Base-by-base conservation (phyloP, 2,797 vertebrate species). In the Enteromius anoplus region DNA sequence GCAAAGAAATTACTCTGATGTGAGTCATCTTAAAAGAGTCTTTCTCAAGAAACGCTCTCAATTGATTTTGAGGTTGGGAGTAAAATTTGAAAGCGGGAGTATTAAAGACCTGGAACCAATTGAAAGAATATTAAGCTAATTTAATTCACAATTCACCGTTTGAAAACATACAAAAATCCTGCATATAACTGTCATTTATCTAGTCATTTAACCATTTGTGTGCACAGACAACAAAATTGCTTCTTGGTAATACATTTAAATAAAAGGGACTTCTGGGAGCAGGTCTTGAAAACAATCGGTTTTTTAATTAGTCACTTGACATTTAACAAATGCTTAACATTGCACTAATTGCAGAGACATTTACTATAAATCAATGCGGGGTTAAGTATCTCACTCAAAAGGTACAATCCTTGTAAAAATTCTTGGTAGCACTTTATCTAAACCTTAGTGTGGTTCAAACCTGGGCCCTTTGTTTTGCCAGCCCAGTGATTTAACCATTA, bases 51-150 rank as follows among this genome's bases (percentile, higher is more conserved):
- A 81, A 15, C 17, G 4, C 14, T 80, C 6, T 17, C 37, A 73
- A 81, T 34, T 64, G 55, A 72, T 81, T 81, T 80, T 17, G 2
- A 77, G 55, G 75, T 62, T 77, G 45, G 17, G 55, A 49, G 55
- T 23, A 26, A 75, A 65, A 45, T 42, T 42, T 29, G 10, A 70
- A 37, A 45, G 34, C 51, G 23, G 7, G 15, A 45, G 23, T 21
- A 15, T 37, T 37, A 40, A 32, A 75, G 32, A n/a, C 8, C 26
- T 78, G 40, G 23, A 62, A 62, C 40, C 40, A 72, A 81, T 5
- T 34, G 17, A 78, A 65, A n/a, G 21, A 5, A 55, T 80, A 55
- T 69, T 69, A 26, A 11, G 3, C 21, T 81, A 12, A 72, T 72
- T 64, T 37, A 64, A 26, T 75, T 51, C 15, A 40, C n/a, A 5